Base-by-base conservation (phyloP, 2,797 vertebrate genomes). In the Poecilia velifera region DNA sequence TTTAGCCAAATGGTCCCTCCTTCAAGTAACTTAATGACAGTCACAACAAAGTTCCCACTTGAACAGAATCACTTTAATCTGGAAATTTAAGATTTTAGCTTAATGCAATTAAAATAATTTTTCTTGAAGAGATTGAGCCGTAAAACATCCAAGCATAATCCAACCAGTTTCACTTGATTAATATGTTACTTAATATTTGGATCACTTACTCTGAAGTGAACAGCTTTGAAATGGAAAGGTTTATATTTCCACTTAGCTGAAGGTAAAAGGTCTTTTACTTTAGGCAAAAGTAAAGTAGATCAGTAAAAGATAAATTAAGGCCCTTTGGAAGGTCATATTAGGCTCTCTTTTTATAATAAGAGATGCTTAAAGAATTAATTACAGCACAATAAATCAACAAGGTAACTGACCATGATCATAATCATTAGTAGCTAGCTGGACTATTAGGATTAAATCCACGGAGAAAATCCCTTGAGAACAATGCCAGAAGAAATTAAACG, bases 101-200 rank as follows among this genome's bases (percentile, higher is more conserved):
- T 70, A 43, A n/a, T 43, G 10, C 22, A 39, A 18, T 43, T 70
- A 25, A 41, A 70, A 43, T 3, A 2, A 70, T 41, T 9, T 39
- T 41, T 20, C 64, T 25, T 43, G 22, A 43, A 8, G 39, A 43
- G 22, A 49, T 72, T 72, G 68, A 75, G 46, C 70, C 46, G 41
- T 77, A 80, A 46, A 79, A 77, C 64, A n/a, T 51, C 49, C 51
- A 9, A 62, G 51, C 79, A 64, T 76, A 64, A n/a, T 76, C 74
- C 41, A 39, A 72, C 13, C 36, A 0, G 59, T 43, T 57, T 41
- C 70, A 47, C 73, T 55, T 51, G 25, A 78, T 80, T 80, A 62
- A 62, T 2, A 25, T 28, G 34, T 76, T 78, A 55, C 82, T 79
- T 16, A 18, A 1, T 51, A 46, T 59, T 49, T 43, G 18, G 49